Evolutionary conservation across 2,113 vertebrate species (phyloP).

Genomic region (Gavialis gangeticus): DNA sequence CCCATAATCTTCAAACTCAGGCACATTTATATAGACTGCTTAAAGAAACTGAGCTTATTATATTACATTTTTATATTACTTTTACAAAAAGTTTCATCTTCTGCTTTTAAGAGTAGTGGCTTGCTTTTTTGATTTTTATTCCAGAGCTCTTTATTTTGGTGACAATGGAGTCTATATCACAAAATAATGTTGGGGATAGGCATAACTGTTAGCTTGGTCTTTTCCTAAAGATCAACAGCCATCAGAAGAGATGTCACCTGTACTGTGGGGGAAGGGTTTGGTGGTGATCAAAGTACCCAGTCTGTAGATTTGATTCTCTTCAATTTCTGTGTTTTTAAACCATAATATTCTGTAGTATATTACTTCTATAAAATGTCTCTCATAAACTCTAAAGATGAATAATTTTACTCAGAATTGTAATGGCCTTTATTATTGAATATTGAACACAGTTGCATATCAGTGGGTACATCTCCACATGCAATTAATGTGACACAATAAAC

Average conservation of each 20-base stretch:
- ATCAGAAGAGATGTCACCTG: background rate
- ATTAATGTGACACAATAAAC: no score
- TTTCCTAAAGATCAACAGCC: slow-evolving; percentile 25
- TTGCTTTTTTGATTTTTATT: background rate
- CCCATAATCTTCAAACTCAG: fast-evolving
- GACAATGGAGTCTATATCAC: background rate
- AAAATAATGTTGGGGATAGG: background rate
- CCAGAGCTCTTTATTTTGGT: background rate
- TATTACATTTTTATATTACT: background rate
- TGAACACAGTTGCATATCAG: background rate
- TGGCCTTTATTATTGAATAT: background rate
- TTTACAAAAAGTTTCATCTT: background rate
- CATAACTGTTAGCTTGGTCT: slow-evolving; percentile 43
- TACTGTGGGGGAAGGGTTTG: background rate
- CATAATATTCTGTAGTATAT: background rate
- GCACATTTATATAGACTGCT: background rate
- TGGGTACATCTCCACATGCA: no score
- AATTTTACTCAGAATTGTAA: background rate
- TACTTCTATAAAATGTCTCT: background rate
- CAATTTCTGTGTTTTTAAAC: background rate
- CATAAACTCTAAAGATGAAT: background rate
- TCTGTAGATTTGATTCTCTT: background rate
- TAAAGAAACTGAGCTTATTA: background rate
- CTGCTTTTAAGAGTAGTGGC: background rate
- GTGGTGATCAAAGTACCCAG: background rate